These are phyloP conservation scores for Selene dorsalis DNA, from an alignment of 2,797 vertebrate species.

Conservation along the genomic window DNA sequence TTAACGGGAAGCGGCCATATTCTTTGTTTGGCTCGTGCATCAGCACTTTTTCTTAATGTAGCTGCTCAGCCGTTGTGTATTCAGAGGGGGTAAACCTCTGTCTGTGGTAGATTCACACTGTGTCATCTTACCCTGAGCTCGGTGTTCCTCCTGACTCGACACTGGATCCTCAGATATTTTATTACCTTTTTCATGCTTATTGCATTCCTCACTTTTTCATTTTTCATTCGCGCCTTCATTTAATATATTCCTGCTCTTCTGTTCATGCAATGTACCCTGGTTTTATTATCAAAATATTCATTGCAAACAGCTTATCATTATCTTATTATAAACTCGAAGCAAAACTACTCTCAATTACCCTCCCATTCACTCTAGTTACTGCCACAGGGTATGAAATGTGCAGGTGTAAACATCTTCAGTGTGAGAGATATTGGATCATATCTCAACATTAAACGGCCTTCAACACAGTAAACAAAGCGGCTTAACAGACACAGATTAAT, in stretches of 20 bases:
- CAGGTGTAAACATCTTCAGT: neutral
- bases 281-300: conserved; percentile 21
- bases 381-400: neutral
- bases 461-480: neutral
- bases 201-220: conserved; percentile 16
- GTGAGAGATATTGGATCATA: conserved; percentile 4
- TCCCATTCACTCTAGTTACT: conserved; percentile 27
- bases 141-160: conserved; percentile 1
- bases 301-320: conserved; percentile 17
- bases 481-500: neutral
- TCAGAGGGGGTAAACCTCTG: neutral
- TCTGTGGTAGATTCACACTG: neutral
- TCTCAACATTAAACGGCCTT: conserved; percentile 8
- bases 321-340: conserved; percentile 12
- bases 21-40: neutral
- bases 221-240: neutral
- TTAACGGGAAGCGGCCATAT: neutral
- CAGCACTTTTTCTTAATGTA: neutral
- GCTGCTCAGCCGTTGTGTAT: conserved; percentile 4
- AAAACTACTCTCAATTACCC: conserved; percentile 29
- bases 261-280: conserved; percentile 10
- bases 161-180: neutral
- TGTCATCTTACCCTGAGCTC: conserved; percentile 17
- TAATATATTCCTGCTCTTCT: neutral
- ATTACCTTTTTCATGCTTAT: conserved; percentile 2